These are phyloP conservation scores for Typhlichthys eigenmanni DNA, from an alignment of 2,797 vertebrate genomes.

Conservation along the genomic window DNA sequence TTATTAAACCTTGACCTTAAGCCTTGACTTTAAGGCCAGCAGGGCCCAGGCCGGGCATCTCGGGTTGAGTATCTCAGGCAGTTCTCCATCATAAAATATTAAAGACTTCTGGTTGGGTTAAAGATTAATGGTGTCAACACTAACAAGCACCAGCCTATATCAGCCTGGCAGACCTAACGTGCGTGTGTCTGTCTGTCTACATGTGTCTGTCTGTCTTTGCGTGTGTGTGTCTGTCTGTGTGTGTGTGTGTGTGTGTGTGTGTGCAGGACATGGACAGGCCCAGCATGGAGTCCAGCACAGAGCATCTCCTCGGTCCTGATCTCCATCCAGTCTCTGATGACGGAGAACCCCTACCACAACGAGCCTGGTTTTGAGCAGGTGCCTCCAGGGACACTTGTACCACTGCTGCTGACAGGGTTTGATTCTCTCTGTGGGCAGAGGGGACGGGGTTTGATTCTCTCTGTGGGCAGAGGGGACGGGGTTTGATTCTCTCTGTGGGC, in stretches of 20 bases:
- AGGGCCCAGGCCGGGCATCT: too few relatives aligned
- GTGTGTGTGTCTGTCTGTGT: slow-evolving; percentile 7
- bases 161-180: not conserved
- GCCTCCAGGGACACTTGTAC: slow-evolving; percentile 5
- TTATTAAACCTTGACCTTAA: too few relatives aligned
- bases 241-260: slow-evolving; percentile 27
- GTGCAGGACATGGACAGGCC: slow-evolving; percentile 94
- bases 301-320: slow-evolving; percentile 98
- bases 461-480: not conserved
- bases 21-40: too few relatives aligned
- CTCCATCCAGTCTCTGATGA: slow-evolving; percentile 99
- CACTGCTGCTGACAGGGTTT: slow-evolving; percentile 4
- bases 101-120: too few relatives aligned
- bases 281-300: slow-evolving; percentile 98
- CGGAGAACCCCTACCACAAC: slow-evolving; percentile 97
- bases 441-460: not conserved
- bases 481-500: too few relatives aligned
- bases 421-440: not conserved
- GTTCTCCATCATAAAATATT: too few relatives aligned
- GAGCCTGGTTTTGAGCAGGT: slow-evolving; percentile 99
- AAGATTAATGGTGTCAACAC: too few relatives aligned
- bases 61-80: too few relatives aligned
- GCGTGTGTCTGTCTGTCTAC: not conserved
- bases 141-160: too few relatives aligned
- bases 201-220: slow-evolving; percentile 11